Evolutionary conservation across 2,888 invertebrate genomes (phyloP), one percentile per base, ranked within the genome.

Genomic region (Hypselothyrea guttata): DNA sequence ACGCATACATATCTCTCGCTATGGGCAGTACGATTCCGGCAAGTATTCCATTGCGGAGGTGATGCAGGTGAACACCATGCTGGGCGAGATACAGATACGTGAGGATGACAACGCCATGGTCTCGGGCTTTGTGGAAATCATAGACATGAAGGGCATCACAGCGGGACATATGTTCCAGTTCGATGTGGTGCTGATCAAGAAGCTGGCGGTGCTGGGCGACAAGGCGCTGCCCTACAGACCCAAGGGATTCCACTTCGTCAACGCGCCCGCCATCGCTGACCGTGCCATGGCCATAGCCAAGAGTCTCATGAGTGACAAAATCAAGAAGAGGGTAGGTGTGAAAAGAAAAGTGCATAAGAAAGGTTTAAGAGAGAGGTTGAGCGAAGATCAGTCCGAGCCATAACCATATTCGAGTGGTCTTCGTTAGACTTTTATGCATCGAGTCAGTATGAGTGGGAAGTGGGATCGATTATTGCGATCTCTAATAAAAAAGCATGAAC

Each of bases 71-170:
- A 91, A 91, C 40, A 91, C 92, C 37, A 92, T 94, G 92, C 85
- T 93, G 22, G 91, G 91, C 34, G 93, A 93, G 78, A 92, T 93
- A 67, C 89, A 93, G 73, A 88, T 93, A 77, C 87, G 92, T 5
- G 93, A 93, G 82, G 93, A 93, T 81, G 94, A 94, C 79, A 92
- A 93, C 78, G 91, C 91, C 41, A 90, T 91, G 73, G 90, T 93
- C n/a, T 89, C 90, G 67, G 93, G 93, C 27, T 91, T 89, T 33
- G 58, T 92, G 41, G 91, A 92, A 28, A 87, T 94, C 33, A 89
- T 93, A 11, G 94, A 94, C 79, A 88, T 93, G 85, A 89, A 91
- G 47, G 91, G 91, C 48, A 89, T 92, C 8, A 91, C 92, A 0
- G 82, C 93, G 2, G 91, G 90, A 3, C 92, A 93, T 62, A 86